Evolutionary conservation across 2,113 vertebrate species (phyloP).

Genomic region (Theristicus caerulescens): DNA sequence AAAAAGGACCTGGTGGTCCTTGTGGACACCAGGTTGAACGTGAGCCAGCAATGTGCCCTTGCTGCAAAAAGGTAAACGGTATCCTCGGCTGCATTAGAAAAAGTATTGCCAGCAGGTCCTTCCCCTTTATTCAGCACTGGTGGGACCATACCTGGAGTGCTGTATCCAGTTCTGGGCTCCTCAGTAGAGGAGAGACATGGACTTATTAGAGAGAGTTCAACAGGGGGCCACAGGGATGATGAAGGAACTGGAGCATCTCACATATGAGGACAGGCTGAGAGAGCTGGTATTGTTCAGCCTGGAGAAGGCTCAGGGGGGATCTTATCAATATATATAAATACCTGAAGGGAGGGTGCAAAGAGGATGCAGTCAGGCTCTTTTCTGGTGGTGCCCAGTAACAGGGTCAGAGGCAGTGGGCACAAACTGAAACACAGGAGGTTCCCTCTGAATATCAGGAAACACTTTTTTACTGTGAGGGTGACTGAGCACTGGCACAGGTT

Average conservation of each 20-base stretch:
- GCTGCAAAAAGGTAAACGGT: not conserved
- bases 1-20: not conserved
- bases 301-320: not conserved
- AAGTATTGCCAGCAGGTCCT: not conserved
- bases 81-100: no score
- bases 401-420: not conserved
- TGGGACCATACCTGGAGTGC: not conserved
- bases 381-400: not conserved
- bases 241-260: not conserved
- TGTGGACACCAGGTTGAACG: not conserved
- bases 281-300: not conserved
- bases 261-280: not conserved
- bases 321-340: not conserved
- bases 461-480: not conserved
- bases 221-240: not conserved
- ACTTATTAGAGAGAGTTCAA: not conserved
- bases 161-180: not conserved
- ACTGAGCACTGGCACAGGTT: not conserved
- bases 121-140: not conserved
- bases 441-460: not conserved
- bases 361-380: not conserved
- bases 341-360: not conserved
- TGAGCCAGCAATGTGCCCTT: not conserved
- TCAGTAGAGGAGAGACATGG: not conserved
- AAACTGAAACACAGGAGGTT: not conserved